Evolutionary conservation across 2,113 vertebrate species (phyloP), one percentile per base, ranked within the genome.

Genomic region (Odobenus rosmarus): DNA sequence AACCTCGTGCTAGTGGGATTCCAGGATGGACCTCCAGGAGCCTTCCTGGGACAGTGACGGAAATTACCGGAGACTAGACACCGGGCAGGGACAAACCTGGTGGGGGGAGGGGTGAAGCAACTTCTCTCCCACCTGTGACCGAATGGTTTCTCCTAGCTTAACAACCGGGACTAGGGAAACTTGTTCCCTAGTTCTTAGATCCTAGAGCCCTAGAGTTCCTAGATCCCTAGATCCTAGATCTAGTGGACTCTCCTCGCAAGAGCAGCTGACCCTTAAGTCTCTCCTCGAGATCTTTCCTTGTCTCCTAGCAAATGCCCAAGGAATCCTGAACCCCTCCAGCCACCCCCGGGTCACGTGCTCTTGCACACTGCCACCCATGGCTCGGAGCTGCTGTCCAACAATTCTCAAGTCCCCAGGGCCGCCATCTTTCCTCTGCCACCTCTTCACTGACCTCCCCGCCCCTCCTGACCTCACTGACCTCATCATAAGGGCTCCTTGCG

Each of bases 271-370:
- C n/a, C 59, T 57, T 28, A 33, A 5, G 9, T 21, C 46, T n/a
- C 39, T 79, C 11, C 13, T 53, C 21, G 77, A 86, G 39, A 39
- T 53, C 53, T 39, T 59, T 36, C 51, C 13, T 14, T 64, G 46
- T 55, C 55, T n/a, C 57, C 36, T n/a, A 64, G 83, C 10, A 92
- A 88, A 82, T 28, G n/a, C 46, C 11, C 36, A 6, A 18, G 42
- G 39, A 46, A 55, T 10, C 55, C 46, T 46, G 26, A 31, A 18
- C 46, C 64, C 90, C 83, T 51, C 26, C 15, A 19, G 42, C 39
- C 24, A 24, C 19, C 31, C 62, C 13, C 0, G 2, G 1, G 1
- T 7, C 59, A 31, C 15, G 1, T 1, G 5, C 39, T 46, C 4
- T 7, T 16, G 23, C 15, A 3, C 18, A 53, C 12, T 16, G 7